Conservation (phyloP, 1,140 invertebrate genomes). For the Drosophila suzukii region DNA sequence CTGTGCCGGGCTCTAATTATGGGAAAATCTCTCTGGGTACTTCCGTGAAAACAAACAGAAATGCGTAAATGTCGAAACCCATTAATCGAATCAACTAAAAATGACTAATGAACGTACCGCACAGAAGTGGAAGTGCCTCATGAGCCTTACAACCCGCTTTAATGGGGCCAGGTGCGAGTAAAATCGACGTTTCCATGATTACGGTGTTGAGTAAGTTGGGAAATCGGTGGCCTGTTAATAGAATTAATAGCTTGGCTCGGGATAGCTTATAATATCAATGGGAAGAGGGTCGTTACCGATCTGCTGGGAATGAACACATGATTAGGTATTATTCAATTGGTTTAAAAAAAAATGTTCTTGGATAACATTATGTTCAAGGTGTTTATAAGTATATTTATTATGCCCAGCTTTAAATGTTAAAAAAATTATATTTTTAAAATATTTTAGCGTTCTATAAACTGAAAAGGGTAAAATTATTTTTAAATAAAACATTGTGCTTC, state of each 20-base stretch:
- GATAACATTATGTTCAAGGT: no score
- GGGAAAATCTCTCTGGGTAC: slow-evolving; percentile 72
- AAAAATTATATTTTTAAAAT: background rate
- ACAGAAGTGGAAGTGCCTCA: slow-evolving; percentile 45
- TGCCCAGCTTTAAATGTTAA: no score
- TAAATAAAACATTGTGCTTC: no score
- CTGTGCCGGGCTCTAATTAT: slow-evolving; percentile 65
- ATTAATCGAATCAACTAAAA: slow-evolving; percentile 80
- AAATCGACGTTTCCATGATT: slow-evolving; percentile 22
- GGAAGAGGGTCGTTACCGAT: background rate
- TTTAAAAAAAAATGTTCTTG: no score
- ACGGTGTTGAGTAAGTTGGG: slow-evolving; percentile 5
- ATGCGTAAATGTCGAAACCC: slow-evolving; percentile 75
- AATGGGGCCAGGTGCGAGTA: slow-evolving; percentile 27
- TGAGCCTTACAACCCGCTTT: slow-evolving; percentile 30
- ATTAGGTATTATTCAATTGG: no score
- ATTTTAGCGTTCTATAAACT: no score
- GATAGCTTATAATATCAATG: background rate
- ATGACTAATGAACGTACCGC: slow-evolving; percentile 65
- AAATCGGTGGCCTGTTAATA: slow-evolving; percentile 15
- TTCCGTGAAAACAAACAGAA: slow-evolving; percentile 73
- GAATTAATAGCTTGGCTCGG: slow-evolving; percentile 15
- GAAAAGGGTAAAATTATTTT: background rate
- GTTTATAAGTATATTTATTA: no score
- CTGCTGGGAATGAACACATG: background rate